Evolutionary conservation across 2,797 vertebrate species (phyloP).

Genomic region (Delichon dasypus): DNA sequence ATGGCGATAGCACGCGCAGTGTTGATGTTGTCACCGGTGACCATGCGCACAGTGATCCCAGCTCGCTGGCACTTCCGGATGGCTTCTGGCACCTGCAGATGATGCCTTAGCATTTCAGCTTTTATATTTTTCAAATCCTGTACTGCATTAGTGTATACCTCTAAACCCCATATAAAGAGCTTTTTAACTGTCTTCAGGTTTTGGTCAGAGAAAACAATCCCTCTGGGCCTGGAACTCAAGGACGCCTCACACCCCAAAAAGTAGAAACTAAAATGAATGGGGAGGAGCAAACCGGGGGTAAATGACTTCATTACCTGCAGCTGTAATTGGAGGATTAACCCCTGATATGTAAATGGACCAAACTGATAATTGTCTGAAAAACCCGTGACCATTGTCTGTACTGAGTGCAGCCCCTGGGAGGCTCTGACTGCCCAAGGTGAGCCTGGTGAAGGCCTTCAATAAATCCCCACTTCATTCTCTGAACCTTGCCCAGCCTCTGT

Average conservation of each 20-base stretch:
- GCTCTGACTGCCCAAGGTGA: neutral
- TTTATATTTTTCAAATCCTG: rapidly evolving
- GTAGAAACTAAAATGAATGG: rapidly evolving
- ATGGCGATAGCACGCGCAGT: conserved; percentile 97
- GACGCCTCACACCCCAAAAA: neutral
- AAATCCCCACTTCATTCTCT: neutral
- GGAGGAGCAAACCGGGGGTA: neutral
- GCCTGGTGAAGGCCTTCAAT: neutral
- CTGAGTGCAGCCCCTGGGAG: neutral
- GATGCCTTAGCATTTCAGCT: rapidly evolving
- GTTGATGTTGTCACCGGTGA: conserved; percentile 99
- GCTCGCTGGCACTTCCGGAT: conserved; percentile 95
- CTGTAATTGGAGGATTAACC: neutral
- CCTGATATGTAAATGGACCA: neutral
- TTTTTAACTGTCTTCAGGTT: too few species aligned
- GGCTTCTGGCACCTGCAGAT: conserved; percentile 90
- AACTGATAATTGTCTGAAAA: neutral
- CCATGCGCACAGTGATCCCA: conserved; percentile 98
- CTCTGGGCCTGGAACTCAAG: neutral
- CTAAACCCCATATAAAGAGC: neutral
- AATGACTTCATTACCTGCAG: neutral
- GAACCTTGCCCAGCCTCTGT: neutral
- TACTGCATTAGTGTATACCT: neutral
- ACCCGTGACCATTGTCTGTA: neutral
- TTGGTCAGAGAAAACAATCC: neutral